Conservation (phyloP, 2,888 invertebrate species). For the Drosophila sordidapex region DNA sequence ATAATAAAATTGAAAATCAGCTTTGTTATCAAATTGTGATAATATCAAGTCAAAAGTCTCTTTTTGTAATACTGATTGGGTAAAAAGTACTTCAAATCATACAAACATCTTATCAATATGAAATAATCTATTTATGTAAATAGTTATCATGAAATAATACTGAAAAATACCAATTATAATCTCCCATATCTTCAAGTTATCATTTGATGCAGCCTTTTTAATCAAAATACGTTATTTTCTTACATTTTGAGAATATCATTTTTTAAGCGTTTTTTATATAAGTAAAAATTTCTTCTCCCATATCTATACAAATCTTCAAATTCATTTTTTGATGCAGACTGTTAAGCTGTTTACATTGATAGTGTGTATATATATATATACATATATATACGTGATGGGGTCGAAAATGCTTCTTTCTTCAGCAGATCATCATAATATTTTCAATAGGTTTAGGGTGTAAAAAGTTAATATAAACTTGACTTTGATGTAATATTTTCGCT, state of each 20-base stretch:
- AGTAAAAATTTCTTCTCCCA: too few relatives aligned
- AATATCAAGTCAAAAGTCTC: background rate
- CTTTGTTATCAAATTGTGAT: background rate
- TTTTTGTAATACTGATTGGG: background rate
- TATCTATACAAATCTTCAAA: too few relatives aligned
- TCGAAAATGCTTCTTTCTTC: too few relatives aligned
- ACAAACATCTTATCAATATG: background rate
- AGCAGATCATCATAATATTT: too few relatives aligned
- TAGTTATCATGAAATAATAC: background rate
- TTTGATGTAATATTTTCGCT: background rate
- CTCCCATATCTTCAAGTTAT: background rate
- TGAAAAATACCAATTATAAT: background rate
- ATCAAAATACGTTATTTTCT: too few relatives aligned
- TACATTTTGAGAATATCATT: too few relatives aligned
- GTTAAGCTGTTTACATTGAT: too few relatives aligned
- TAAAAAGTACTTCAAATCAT: background rate
- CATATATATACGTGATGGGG: too few relatives aligned
- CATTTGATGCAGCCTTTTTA: too few relatives aligned
- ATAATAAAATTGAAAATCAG: background rate
- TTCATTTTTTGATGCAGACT: too few relatives aligned
- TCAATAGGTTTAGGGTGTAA: background rate
- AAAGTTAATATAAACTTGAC: background rate
- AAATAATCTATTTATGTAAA: background rate
- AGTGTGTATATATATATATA: too few relatives aligned
- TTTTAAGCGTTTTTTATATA: too few relatives aligned